A percentile compares a stretch with the other conserved stretches of the same genome.
Conservation (phyloP, 2,113 vertebrate species). For the Ailurus styani region DNA sequence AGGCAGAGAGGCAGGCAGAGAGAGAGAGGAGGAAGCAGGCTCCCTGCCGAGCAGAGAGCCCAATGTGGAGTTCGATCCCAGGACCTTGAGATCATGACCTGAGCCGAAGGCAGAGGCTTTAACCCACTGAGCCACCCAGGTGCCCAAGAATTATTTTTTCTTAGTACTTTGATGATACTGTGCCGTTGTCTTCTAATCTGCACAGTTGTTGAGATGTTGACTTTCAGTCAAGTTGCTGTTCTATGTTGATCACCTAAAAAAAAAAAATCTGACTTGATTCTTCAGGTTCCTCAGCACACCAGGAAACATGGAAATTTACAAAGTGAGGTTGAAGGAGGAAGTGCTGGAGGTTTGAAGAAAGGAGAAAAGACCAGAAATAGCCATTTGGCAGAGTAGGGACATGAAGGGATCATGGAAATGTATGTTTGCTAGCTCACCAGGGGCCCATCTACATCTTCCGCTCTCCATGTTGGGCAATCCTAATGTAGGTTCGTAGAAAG, state of each 20-base stretch:
- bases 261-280: neutral
- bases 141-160: neutral
- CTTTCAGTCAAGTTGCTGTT: neutral
- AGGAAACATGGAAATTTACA: neutral
- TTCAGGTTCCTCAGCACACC: neutral
- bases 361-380: neutral
- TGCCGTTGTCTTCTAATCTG: neutral
- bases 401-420: neutral
- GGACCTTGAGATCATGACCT: no score
- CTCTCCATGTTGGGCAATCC: neutral
- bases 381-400: neutral
- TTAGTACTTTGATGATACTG: neutral
- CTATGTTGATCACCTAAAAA: neutral
- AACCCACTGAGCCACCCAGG: no score
- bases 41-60: no score
- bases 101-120: no score
- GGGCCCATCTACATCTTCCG: neutral
- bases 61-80: no score
- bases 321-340: neutral
- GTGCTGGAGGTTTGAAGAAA: neutral
- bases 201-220: neutral
- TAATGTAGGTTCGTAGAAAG: neutral
- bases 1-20: no score
- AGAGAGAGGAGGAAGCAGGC: no score
- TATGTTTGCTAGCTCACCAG: neutral